These are phyloP conservation scores for Anolis carolinensis DNA, from an alignment of 2,113 vertebrate genomes.

Conservation along the genomic window DNA sequence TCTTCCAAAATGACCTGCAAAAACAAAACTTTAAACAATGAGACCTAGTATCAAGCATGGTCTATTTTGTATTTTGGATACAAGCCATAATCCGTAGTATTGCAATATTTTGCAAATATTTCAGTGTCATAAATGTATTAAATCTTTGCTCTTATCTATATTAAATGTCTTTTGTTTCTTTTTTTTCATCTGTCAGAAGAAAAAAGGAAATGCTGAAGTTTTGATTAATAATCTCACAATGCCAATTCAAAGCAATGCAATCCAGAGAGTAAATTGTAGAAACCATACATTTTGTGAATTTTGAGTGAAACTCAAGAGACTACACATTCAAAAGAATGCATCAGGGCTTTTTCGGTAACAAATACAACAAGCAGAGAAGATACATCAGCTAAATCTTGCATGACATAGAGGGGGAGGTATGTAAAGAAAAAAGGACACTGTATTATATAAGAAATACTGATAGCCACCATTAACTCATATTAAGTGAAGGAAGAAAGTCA, in stretches of 20 bases:
- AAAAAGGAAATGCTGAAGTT: neutral
- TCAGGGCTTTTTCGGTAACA: neutral
- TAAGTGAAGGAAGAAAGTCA: neutral
- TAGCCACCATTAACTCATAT: neutral
- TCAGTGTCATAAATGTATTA: neutral
- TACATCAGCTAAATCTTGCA: neutral
- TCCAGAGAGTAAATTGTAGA: neutral
- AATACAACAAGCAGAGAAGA: neutral
- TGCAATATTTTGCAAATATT: neutral
- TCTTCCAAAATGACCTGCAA: conserved; percentile 96
- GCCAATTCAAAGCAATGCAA: conserved; percentile 6
- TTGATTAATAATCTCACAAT: neutral
- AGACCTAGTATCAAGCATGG: neutral
- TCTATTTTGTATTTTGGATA: neutral
- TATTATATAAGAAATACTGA: neutral
- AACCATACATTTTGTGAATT: neutral
- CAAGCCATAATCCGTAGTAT: neutral
- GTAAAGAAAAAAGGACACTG: neutral
- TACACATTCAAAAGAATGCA: neutral
- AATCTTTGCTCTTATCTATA: neutral
- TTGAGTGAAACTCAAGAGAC: conserved; percentile 3
- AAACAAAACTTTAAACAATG: conserved; percentile 19
- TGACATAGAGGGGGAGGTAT: neutral
- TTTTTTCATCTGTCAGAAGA: conserved; percentile 1
- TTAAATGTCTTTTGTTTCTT: neutral